A percentile compares a stretch with the other conserved stretches of the same genome.
phyloP scores from a whole-genome alignment of 2,888 invertebrate genomes.

The Dexiosoma caninum region DNA sequence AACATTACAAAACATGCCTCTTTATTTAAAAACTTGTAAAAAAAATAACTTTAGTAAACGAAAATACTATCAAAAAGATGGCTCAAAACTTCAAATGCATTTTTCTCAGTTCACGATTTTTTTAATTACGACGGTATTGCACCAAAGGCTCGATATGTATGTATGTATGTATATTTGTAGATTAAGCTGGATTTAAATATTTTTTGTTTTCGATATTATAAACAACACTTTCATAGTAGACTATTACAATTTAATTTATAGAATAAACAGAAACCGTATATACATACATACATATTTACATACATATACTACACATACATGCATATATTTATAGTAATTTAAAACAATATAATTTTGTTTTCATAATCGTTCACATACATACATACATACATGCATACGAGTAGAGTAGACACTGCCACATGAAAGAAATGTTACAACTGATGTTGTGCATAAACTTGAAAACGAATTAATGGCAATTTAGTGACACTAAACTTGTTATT shows the following conservation, averaged over 20 bases:
- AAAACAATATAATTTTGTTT: constrained; percentile 37
- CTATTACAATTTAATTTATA: constrained; percentile 17
- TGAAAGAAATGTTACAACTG: constrained; percentile 7
- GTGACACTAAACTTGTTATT: constrained; percentile 30
- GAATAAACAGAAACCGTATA: background rate
- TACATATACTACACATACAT: too few species aligned
- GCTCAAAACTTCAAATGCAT: too few species aligned
- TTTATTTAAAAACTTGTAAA: too few species aligned
- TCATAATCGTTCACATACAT: too few species aligned
- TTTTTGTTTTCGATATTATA: constrained; percentile 12
- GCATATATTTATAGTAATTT: constrained; percentile 27
- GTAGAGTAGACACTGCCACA: background rate
- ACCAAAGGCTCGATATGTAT: too few species aligned
- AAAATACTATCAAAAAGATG: too few species aligned
- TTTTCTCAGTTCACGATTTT: too few species aligned
- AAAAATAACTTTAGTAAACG: too few species aligned
- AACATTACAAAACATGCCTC: too few species aligned
- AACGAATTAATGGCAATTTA: constrained; percentile 22
- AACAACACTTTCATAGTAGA: background rate
- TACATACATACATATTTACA: background rate
- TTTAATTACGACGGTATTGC: too few species aligned
- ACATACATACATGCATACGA: background rate
- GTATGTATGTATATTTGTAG: background rate
- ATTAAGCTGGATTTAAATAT: background rate
- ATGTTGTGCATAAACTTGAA: constrained; percentile 31